phyloP scores from a whole-genome alignment of 2,797 vertebrate genomes.

The Stomatorhinus walkeri region DNA sequence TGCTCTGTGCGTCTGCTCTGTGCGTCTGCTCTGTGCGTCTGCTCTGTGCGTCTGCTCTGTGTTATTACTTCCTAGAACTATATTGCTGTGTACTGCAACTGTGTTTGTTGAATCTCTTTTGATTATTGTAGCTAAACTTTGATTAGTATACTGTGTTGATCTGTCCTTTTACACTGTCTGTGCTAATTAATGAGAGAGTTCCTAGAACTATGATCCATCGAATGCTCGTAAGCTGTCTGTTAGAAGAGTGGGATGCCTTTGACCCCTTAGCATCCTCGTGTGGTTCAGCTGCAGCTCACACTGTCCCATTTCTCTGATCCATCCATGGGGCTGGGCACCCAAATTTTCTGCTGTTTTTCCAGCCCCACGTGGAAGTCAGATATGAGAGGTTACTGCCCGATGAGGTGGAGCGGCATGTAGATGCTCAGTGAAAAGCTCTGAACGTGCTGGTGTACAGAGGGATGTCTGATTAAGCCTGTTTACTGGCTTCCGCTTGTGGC shows the following conservation, averaged over 20 bases:
- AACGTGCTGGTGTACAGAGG: background rate
- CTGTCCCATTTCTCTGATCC: background rate
- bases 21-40: background rate
- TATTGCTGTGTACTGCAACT: background rate
- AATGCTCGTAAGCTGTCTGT: background rate
- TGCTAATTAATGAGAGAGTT: background rate
- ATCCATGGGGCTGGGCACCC: background rate
- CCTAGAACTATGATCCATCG: background rate
- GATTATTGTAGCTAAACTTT: background rate
- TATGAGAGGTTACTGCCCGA: background rate
- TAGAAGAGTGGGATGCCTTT: background rate
- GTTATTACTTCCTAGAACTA: background rate
- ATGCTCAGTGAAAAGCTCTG: background rate
- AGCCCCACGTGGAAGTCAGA: background rate
- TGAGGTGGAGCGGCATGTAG: background rate
- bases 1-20: background rate
- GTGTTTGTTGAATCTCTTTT: background rate
- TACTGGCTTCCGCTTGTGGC: background rate
- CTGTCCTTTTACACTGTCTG: background rate
- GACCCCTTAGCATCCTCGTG: background rate
- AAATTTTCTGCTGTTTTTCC: background rate
- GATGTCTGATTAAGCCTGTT: background rate
- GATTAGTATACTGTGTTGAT: background rate
- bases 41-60: background rate
- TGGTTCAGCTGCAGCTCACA: background rate